Evolutionary conservation across 2,888 invertebrate species (phyloP).

Genomic region (Marasmarcha lunaedactyla): DNA sequence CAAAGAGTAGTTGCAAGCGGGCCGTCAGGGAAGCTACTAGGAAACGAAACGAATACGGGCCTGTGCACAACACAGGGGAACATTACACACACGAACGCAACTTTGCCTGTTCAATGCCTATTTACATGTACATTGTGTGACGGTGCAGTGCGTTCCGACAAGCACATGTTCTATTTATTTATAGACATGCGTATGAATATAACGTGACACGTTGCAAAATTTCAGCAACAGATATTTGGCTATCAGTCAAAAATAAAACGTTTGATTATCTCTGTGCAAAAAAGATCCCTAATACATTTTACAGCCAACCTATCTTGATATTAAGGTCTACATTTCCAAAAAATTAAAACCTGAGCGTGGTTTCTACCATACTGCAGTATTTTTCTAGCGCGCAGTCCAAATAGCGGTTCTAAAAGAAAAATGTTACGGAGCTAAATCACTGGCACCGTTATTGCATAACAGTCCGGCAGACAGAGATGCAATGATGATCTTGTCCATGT

Average conservation of each 20-base stretch:
- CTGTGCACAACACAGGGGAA: conserved; percentile 25
- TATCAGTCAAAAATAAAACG: conserved; percentile 3
- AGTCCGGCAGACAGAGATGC: conserved; percentile 39
- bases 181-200: conserved; percentile 29
- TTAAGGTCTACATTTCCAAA: too few relatives aligned
- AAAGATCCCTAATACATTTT: too few relatives aligned
- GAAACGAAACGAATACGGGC: conserved; percentile 62
- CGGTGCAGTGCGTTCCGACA: conserved; percentile 31
- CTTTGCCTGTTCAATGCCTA: conserved; percentile 21
- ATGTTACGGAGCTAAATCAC: conserved; percentile 60
- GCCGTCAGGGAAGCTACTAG: conserved; percentile 63
- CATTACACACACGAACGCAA: conserved; percentile 22
- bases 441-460: conserved; percentile 69
- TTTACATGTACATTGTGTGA: conserved; percentile 36
- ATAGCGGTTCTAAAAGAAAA: conserved; percentile 53
- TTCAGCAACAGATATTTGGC: conserved; percentile 2
- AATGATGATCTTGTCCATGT: conserved; percentile 20
- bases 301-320: too few relatives aligned
- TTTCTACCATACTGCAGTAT: background rate
- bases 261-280: too few relatives aligned
- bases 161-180: conserved; percentile 45
- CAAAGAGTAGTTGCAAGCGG: conserved; percentile 55
- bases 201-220: background rate
- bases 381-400: conserved; percentile 28
- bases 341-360: too few relatives aligned